Evolutionary conservation across 2,888 invertebrate species (phyloP), one percentile per base, ranked within the genome.

Genomic region (Enchytraeus crypticus): DNA sequence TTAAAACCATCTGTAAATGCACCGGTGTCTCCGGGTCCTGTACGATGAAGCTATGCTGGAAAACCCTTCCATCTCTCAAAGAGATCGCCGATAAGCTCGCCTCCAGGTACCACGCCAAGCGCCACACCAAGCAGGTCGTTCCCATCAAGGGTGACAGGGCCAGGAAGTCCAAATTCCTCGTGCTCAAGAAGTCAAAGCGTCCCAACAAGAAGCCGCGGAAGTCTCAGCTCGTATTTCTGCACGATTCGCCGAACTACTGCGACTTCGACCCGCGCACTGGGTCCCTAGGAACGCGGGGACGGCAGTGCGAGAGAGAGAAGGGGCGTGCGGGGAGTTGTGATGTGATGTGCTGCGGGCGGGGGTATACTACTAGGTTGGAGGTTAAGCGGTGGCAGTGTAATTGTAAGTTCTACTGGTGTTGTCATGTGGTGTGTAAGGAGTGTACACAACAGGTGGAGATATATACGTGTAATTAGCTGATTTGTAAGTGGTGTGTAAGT

Each of bases 11-110:
- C 79, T 96, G 96, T 84, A 93, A 93, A 80, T 96, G 96, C 74
- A 95, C 95, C 80, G 96, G 96, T 21, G 92, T 96, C 62, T 92
- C 92, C 57, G 96, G 95, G 1, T 92, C 92, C 61, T 96, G 96
- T 77, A 90, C 91, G 3, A 86, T 93, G 82, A 88, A 90, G 78
- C 96, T 95, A n/a, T 96, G 96, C 80, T 96, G 96, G 95, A 87
- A 88, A 74, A 89, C 90, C 29, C 81, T 93, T 71, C 91, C 92
- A 27, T 85, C 86, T 56, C 92, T 96, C 83, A 30, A 33, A 2
- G 18, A 30, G 30, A 86, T 95, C 61, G 93, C 92, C 57, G 86
- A 87, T 71, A 86, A 85, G 67, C 84, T 96, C 64, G 86, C 88
- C 83, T 86, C 86, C 71, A 89, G 89, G 78, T 93, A 92, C 82